Conservation (phyloP, 2,888 invertebrate species). For the Pterostichus madidus region DNA sequence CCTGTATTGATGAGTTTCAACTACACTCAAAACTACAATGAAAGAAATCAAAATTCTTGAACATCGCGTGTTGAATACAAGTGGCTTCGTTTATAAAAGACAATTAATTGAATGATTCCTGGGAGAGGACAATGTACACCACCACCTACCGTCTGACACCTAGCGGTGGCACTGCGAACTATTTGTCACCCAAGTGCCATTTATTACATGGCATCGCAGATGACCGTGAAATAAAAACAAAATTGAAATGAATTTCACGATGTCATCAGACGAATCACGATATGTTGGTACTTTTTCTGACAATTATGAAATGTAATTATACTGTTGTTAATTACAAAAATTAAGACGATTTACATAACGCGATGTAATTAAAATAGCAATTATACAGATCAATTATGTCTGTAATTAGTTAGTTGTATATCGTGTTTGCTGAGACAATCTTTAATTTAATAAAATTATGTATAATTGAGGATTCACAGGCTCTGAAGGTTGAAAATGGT, state of each 20-base stretch:
- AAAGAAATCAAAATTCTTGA: slow-evolving; percentile 54
- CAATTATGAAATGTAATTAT: slow-evolving; percentile 56
- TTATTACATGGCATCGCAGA: slow-evolving; percentile 27
- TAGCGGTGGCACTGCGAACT: slow-evolving; percentile 27
- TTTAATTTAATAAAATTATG: slow-evolving; percentile 54
- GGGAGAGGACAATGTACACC: slow-evolving; percentile 6
- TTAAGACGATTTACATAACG: slow-evolving; percentile 63
- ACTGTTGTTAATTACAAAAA: slow-evolving; percentile 57
- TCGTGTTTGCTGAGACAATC: slow-evolving; percentile 53
- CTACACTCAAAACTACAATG: slow-evolving; percentile 19
- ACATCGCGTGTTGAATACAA: slow-evolving; percentile 31
- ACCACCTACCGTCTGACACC: slow-evolving; percentile 33
- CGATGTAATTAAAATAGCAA: slow-evolving; percentile 50
- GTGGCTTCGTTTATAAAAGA: slow-evolving; percentile 49
- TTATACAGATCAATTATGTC: slow-evolving; percentile 57
- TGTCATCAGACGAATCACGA: slow-evolving; percentile 56
- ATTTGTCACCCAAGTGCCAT: slow-evolving; percentile 43
- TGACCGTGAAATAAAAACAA: slow-evolving; percentile 57
- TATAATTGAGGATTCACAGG: slow-evolving; percentile 44
- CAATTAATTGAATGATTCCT: slow-evolving; percentile 52
- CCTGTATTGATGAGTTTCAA: slow-evolving; percentile 36
- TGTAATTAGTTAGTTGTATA: slow-evolving; percentile 47
- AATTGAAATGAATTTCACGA: slow-evolving; percentile 49
- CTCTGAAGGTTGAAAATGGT: slow-evolving; percentile 22
- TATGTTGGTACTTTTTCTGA: slow-evolving; percentile 40